Evolutionary conservation across 1,140 invertebrate species (phyloP).

Genomic region (Hylyphantes graminicola): DNA sequence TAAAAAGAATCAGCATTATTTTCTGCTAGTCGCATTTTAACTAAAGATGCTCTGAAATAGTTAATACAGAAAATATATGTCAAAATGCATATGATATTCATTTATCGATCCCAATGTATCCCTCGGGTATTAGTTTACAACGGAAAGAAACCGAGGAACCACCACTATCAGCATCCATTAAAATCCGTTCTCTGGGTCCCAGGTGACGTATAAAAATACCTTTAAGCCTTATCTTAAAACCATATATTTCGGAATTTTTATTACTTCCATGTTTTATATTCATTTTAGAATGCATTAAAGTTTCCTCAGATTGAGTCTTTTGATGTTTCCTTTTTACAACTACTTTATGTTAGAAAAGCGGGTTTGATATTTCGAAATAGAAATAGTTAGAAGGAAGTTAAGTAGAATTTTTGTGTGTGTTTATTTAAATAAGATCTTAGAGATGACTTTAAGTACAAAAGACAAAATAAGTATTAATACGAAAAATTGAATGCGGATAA

Average conservation of each 20-base stretch:
- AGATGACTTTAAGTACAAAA: no score
- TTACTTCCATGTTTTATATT: slow-evolving; percentile 1
- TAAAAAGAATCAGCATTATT: no score
- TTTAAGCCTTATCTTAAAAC: slow-evolving; percentile 42
- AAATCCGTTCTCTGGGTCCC: slow-evolving; percentile 22
- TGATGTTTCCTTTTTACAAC: background rate
- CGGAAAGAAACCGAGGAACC: slow-evolving; percentile 38
- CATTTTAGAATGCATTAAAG: background rate
- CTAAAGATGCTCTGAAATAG: no score
- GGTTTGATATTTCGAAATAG: background rate
- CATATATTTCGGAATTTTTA: background rate
- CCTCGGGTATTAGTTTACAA: slow-evolving; percentile 33
- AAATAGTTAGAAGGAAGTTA: background rate
- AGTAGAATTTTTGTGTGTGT: no score
- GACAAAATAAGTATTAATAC: no score
- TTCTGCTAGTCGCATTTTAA: no score
- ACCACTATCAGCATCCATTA: slow-evolving; percentile 32
- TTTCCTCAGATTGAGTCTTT: background rate
- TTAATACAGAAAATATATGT: slow-evolving; percentile 15
- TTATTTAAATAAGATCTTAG: no score
- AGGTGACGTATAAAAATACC: slow-evolving; percentile 42
- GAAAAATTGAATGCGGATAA: no score
- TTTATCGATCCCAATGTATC: slow-evolving; percentile 32
- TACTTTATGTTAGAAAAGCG: background rate
- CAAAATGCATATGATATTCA: slow-evolving; percentile 42